phyloP scores from a whole-genome alignment of 2,888 invertebrate genomes.

The Limnephilus auricula region DNA sequence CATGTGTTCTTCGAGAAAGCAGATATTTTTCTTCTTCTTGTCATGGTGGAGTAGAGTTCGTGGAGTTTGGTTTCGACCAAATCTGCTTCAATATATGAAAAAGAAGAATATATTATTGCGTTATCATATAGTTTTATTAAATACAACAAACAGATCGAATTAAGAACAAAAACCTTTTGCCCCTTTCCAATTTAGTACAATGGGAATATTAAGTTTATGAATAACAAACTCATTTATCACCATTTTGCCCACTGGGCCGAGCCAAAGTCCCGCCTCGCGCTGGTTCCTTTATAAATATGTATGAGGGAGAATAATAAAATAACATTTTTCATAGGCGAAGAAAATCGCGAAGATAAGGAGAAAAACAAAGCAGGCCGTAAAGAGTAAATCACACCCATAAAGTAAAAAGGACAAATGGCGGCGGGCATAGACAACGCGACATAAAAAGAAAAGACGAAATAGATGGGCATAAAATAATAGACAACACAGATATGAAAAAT shows the following conservation, averaged over 20 bases:
- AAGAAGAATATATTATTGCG: too few relatives aligned
- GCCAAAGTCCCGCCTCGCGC: not conserved
- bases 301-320: conserved; percentile 48
- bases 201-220: conserved; percentile 9
- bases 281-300: conserved; percentile 29
- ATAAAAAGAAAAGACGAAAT: conserved; percentile 61
- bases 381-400: conserved; percentile 66
- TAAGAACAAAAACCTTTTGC: not conserved
- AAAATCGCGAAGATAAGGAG: conserved; percentile 39
- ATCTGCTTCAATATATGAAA: too few relatives aligned
- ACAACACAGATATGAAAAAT: conserved; percentile 65
- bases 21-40: too few relatives aligned
- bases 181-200: not conserved
- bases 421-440: conserved; percentile 51
- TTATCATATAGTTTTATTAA: not conserved
- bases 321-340: conserved; percentile 44
- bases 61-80: too few relatives aligned
- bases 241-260: conserved; percentile 23
- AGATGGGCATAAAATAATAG: conserved; percentile 61
- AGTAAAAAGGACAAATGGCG: conserved; percentile 65
- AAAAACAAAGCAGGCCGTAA: conserved; percentile 56
- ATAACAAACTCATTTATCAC: conserved; percentile 31
- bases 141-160: not conserved
- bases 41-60: too few relatives aligned
- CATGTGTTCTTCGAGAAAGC: not conserved